Percentiles rank a stretch among this genome's conserved stretches.
These are phyloP conservation scores for Diarsia dahlii DNA, from an alignment of 2,888 invertebrate genomes.

Conservation along the genomic window DNA sequence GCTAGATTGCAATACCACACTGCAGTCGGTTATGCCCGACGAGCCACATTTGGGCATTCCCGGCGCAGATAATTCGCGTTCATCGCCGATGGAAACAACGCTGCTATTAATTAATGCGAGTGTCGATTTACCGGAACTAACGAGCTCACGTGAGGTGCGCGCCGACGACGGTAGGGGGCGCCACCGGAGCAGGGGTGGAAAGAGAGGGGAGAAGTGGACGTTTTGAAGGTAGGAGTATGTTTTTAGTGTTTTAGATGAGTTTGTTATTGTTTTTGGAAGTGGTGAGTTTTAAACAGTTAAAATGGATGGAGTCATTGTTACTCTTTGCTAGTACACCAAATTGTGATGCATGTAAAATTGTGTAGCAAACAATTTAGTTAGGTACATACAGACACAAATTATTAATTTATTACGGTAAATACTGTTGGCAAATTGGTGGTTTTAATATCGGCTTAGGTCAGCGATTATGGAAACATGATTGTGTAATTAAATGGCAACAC, in stretches of 20 bases:
- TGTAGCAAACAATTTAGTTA: not conserved
- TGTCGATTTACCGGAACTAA: slow-evolving; percentile 64
- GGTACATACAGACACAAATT: not conserved
- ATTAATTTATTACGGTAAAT: slow-evolving; percentile 1
- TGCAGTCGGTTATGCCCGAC: slow-evolving; percentile 31
- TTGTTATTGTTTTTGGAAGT: slow-evolving; percentile 15
- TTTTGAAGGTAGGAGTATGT: slow-evolving; percentile 2
- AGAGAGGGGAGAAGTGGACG: not conserved
- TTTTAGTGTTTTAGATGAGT: slow-evolving; percentile 17
- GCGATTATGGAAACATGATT: slow-evolving; percentile 43
- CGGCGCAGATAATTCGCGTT: slow-evolving; percentile 48
- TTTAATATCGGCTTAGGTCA: slow-evolving; percentile 41
- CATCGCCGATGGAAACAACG: slow-evolving; percentile 49
- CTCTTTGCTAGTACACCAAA: not conserved
- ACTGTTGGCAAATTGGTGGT: slow-evolving; percentile 33
- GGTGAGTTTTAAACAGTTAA: not conserved
- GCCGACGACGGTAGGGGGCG: slow-evolving; percentile 14
- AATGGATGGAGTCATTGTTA: not conserved
- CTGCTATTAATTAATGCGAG: slow-evolving; percentile 56
- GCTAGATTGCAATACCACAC: slow-evolving; percentile 23
- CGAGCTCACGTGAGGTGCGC: slow-evolving; percentile 55
- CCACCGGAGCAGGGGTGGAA: not conserved
- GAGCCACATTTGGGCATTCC: slow-evolving; percentile 39
- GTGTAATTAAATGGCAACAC: slow-evolving; percentile 49
- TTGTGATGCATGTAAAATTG: not conserved